phyloP scores from a whole-genome alignment of 2,797 vertebrate genomes.

The Alosa sapidissima region DNA sequence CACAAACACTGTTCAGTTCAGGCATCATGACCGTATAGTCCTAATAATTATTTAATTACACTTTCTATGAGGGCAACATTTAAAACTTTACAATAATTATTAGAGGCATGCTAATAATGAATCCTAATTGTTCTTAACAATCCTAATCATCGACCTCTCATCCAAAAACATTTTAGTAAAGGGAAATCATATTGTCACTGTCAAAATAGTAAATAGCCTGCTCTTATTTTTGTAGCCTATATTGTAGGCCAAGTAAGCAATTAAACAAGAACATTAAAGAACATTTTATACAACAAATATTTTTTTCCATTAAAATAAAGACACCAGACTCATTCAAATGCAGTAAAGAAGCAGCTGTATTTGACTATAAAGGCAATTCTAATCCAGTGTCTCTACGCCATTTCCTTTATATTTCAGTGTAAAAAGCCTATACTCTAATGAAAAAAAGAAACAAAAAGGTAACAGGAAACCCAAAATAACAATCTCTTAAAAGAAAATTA shows the following conservation, averaged over 20 bases:
- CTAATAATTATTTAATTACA: neutral
- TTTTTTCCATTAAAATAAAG: conserved; percentile 39
- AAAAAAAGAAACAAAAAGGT: conserved; percentile 65
- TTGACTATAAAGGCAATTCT: conserved; percentile 80
- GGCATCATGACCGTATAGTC: neutral
- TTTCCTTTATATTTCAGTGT: conserved; percentile 82
- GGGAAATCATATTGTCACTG: neutral
- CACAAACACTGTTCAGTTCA: neutral
- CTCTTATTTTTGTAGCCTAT: no score
- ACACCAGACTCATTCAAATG: conserved; percentile 63
- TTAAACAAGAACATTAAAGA: no score
- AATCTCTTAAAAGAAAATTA: conserved; percentile 68
- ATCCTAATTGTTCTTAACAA: neutral
- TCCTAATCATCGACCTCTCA: neutral
- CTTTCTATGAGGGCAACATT: neutral
- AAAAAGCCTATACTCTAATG: conserved; percentile 80
- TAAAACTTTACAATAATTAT: neutral
- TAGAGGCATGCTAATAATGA: neutral
- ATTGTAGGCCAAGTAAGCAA: no score
- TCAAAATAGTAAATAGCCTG: no score
- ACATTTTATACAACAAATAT: no score
- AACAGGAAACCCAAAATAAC: conserved; percentile 69
- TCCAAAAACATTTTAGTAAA: neutral
- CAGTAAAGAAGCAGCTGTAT: conserved; percentile 81
- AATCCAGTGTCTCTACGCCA: conserved; percentile 83